Evolutionary conservation across 1,140 invertebrate species (phyloP).

Genomic region (Pogonus chalceus): DNA sequence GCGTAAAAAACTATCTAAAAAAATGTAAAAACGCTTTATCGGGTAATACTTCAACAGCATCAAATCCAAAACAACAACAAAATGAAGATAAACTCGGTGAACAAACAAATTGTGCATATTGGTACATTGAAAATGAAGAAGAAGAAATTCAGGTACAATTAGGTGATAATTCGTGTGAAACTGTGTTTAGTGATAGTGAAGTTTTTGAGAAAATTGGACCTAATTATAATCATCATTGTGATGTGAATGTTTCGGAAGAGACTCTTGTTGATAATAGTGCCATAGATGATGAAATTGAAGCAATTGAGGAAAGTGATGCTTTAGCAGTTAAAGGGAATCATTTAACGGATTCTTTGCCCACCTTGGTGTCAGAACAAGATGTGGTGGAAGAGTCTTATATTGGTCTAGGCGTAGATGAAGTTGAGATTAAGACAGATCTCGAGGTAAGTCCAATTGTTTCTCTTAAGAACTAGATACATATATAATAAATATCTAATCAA

Average conservation of each 20-base stretch:
- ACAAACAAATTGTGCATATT: conserved; percentile 9
- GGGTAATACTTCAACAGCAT: conserved; percentile 21
- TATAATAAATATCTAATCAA: no score
- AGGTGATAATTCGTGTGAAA: conserved; percentile 13
- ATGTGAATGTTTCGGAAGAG: conserved; percentile 2
- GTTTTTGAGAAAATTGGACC: background rate
- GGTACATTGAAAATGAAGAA: conserved; percentile 9
- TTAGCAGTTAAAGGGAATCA: background rate
- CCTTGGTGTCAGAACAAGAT: conserved; percentile 5
- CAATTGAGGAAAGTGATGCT: background rate
- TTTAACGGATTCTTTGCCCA: conserved; percentile 1
- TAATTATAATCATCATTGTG: background rate
- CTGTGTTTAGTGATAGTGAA: conserved; percentile 12
- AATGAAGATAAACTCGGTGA: conserved; percentile 15
- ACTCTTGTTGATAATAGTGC: background rate
- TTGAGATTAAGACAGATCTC: no score
- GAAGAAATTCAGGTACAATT: background rate
- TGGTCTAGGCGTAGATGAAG: no score
- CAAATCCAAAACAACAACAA: conserved; percentile 5
- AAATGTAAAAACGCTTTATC: conserved; percentile 39
- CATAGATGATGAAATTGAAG: conserved; percentile 4
- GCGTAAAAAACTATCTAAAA: conserved; percentile 39
- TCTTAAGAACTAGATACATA: no score
- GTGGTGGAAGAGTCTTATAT: background rate
- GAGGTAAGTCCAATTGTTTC: no score